A percentile compares a stretch with the other conserved stretches of the same genome.
phyloP scores from a whole-genome alignment of 2,113 vertebrate species.

The Dolichallabes microphthalmus region DNA sequence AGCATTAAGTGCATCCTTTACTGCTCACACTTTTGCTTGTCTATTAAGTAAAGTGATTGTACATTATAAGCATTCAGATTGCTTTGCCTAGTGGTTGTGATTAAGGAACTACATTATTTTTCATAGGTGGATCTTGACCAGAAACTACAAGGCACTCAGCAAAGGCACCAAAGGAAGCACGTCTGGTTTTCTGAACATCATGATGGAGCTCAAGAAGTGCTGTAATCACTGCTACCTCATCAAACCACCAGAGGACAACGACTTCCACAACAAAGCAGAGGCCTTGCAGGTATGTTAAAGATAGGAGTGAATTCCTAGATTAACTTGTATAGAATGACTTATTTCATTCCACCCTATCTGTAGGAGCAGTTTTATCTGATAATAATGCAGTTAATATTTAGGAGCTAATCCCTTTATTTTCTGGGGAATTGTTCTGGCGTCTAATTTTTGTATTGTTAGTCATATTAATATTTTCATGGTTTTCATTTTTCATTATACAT shows the following conservation, averaged over 20 bases:
- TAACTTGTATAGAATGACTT: too few species aligned
- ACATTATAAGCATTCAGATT: not conserved
- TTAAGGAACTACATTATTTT: not conserved
- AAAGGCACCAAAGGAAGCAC: conserved; percentile 99
- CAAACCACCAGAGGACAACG: conserved; percentile 92
- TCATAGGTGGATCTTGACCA: conserved; percentile 94
- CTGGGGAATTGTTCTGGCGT: not conserved
- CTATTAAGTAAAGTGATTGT: not conserved
- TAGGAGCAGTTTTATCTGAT: not conserved
- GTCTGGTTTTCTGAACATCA: conserved; percentile 96
- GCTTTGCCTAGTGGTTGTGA: not conserved
- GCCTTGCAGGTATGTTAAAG: conserved; percentile 84
- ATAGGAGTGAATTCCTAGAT: not conserved
- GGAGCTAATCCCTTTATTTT: too few species aligned
- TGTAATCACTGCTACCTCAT: conserved; percentile 99
- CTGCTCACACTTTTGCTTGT: not conserved
- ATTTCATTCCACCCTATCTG: not conserved
- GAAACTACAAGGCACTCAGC: conserved; percentile 98
- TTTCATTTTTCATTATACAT: not conserved
- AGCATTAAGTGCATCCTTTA: not conserved
- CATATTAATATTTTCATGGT: not conserved
- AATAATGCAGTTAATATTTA: not conserved
- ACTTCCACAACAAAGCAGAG: conserved; percentile 90
- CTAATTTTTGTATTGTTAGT: not conserved
- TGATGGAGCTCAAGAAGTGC: conserved; percentile 99